Evolutionary conservation across 2,888 invertebrate genomes (phyloP), one percentile per base, ranked within the genome.

Genomic region (Diarsia dahlii): DNA sequence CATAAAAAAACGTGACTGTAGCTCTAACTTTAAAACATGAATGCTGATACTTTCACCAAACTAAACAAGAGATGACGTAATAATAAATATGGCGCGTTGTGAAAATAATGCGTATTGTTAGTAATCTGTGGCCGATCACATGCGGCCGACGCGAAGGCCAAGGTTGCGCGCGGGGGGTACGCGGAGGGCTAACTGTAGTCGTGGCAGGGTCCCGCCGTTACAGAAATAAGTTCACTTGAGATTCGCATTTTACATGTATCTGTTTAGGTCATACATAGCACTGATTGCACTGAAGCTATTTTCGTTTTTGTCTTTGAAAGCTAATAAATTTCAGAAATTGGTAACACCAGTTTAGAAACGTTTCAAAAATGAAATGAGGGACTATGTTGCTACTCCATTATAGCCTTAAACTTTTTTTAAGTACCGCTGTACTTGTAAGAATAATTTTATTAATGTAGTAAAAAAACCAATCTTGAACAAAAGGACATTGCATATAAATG

Each of bases 91-190:
- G 70, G 77, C 69, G 66, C 68, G 69, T 75, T 76, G 79, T 87
- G 78, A 79, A 87, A 88, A 87, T 80, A 85, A 80, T 78, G 78
- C 68, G 80, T 84, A 82, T 80, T 82, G 85, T 88, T 82, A 80
- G 80, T 85, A 86, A 84, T 87, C 86, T 80, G 74, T 71, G 84
- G 83, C 73, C 79, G 87, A 85, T 87, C 84, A 85, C 84, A 86
- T 85, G 89, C 86, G 87, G 84, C 81, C 81, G 86, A 71, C 67
- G 83, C 87, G 87, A 92, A 92, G 93, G 93, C 92, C 93, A 93
- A 93, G 93, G 93, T 92, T 92, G 91, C 85, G 86, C 76, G 88
- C 83, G 84, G 82, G 80, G 87, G 9, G 8, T 34, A 15, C 15
- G 68, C 87, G 60, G 81, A 77, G 66, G 81, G 74, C 81, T 88